phyloP scores from a whole-genome alignment of 1,140 invertebrate species.

The Venustaconcha ellipsiformis region DNA sequence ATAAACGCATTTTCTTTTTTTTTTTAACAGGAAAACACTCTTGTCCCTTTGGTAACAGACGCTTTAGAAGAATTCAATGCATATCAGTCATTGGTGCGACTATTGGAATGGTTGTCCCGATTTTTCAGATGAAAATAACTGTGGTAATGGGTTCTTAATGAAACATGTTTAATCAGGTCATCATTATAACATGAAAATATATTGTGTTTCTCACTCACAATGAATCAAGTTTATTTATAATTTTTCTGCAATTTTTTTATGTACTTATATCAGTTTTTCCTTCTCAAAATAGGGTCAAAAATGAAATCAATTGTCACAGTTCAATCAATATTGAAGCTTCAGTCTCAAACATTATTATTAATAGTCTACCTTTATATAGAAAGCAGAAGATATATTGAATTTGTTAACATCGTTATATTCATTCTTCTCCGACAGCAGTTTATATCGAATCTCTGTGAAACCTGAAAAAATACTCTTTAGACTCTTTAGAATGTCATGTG shows the following conservation, averaged over 20 bases:
- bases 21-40: conserved; percentile 40
- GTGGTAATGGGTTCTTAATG: conserved; percentile 46
- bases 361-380: no score
- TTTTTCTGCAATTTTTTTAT: neutral
- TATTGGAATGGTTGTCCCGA: conserved; percentile 69
- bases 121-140: conserved; percentile 67
- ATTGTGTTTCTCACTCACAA: no score
- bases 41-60: conserved; percentile 73
- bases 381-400: no score
- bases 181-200: no score
- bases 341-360: no score
- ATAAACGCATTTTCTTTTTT: neutral
- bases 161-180: neutral
- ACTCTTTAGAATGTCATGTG: no score
- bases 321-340: no score
- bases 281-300: neutral
- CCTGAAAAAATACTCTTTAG: fast-evolving
- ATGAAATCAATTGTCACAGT: neutral
- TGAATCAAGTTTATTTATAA: neutral
- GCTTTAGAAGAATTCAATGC: conserved; percentile 73
- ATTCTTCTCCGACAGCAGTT: no score
- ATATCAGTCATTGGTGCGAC: conserved; percentile 68
- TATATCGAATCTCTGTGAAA: no score
- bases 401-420: no score
- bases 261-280: neutral